These are phyloP conservation scores for Bettongia penicillata DNA, from an alignment of 2,113 vertebrate species.

Conservation along the genomic window DNA sequence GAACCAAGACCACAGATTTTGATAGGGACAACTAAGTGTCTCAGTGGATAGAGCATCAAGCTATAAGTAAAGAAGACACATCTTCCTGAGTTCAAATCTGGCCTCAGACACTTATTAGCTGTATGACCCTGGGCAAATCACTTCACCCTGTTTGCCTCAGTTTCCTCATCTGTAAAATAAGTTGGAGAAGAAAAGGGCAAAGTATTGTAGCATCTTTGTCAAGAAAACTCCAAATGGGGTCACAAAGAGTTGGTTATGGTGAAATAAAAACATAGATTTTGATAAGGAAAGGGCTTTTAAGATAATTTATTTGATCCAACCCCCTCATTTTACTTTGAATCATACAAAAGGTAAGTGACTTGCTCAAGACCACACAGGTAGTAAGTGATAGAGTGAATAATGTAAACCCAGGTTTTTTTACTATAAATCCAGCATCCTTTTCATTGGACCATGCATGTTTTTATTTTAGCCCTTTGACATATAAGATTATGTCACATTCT, in stretches of 20 bases:
- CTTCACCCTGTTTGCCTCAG: not conserved
- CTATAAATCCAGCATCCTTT: not conserved
- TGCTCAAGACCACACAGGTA: not conserved
- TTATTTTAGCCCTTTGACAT: not conserved
- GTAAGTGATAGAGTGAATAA: too few relatives aligned
- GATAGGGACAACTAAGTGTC: not conserved
- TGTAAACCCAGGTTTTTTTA: not conserved
- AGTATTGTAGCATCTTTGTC: not conserved
- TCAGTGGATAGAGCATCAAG: not conserved
- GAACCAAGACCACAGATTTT: not conserved
- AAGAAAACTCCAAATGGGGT: not conserved
- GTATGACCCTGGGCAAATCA: not conserved
- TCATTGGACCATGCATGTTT: not conserved
- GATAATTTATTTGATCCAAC: not conserved
- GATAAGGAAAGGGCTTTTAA: not conserved
- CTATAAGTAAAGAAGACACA: not conserved
- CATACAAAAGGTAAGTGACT: not conserved
- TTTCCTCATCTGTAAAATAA: not conserved
- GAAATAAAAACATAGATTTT: not conserved
- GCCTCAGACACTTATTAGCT: not conserved
- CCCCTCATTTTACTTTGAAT: not conserved
- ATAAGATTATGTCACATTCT: slow-evolving; percentile 1
- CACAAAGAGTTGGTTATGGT: not conserved
- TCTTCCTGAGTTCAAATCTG: not conserved
- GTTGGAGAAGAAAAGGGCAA: not conserved